Conservation (phyloP, 2,113 vertebrate species). For the Corvus hawaiiensis region DNA sequence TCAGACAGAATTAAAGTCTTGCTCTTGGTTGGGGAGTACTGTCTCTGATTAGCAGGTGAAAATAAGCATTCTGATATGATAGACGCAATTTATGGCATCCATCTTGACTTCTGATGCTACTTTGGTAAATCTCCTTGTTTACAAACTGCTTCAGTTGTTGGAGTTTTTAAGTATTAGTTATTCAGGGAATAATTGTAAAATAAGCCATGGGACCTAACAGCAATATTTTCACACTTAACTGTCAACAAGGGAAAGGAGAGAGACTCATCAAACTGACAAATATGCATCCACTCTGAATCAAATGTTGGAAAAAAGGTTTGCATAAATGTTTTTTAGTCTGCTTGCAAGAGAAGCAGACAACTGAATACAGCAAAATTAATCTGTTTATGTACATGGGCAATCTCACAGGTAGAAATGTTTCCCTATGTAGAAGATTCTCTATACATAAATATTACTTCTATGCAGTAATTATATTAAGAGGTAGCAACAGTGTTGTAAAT, state of each 20-base stretch:
- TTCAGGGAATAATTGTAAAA: neutral
- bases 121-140: neutral
- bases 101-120: neutral
- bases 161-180: neutral
- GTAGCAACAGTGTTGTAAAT: neutral
- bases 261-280: constrained; percentile 26
- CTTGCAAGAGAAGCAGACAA: neutral
- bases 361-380: neutral
- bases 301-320: neutral
- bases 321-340: neutral
- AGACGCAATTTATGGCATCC: neutral
- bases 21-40: neutral
- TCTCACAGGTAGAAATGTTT: neutral
- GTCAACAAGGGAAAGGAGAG: neutral
- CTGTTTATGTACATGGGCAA: neutral
- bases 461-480: neutral
- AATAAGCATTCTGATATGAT: neutral
- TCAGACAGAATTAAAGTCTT: neutral
- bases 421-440: neutral
- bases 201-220: neutral
- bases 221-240: neutral
- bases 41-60: neutral
- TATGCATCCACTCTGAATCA: neutral
- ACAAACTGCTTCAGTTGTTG: neutral
- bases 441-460: neutral